phyloP scores from a whole-genome alignment of 2,888 invertebrate genomes.

The Keiferia lycopersicella region DNA sequence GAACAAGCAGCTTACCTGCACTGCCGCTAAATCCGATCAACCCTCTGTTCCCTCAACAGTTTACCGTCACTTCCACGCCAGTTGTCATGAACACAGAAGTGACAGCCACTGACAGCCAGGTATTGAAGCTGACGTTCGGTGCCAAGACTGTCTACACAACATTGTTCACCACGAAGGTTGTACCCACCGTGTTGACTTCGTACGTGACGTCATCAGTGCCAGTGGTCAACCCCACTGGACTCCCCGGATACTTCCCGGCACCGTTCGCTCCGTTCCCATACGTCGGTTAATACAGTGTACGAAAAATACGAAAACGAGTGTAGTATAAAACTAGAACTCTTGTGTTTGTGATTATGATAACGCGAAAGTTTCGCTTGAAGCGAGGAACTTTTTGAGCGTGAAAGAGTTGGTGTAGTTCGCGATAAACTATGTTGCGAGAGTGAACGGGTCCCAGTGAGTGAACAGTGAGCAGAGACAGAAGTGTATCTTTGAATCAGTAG shows the following conservation, averaged over 20 bases:
- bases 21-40: constrained; percentile 81
- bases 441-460: constrained; percentile 44
- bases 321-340: constrained; percentile 38
- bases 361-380: constrained; percentile 49
- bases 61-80: constrained; percentile 89
- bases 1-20: constrained; percentile 86
- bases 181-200: constrained; percentile 91
- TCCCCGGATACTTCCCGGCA: constrained; percentile 89
- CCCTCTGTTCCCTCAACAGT: constrained; percentile 83
- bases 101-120: constrained; percentile 89
- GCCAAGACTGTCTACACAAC: constrained; percentile 94
- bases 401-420: constrained; percentile 60
- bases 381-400: constrained; percentile 51
- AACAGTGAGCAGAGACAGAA: constrained; percentile 53
- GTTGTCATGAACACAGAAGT: constrained; percentile 90
- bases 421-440: constrained; percentile 65
- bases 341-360: constrained; percentile 55
- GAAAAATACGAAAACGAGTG: constrained; percentile 37
- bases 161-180: constrained; percentile 89
- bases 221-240: constrained; percentile 84
- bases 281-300: constrained; percentile 80
- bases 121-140: constrained; percentile 93
- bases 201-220: constrained; percentile 91
- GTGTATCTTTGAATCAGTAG: neutral
- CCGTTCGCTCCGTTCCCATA: constrained; percentile 89